Percentiles rank a stretch among this genome's conserved stretches.
Evolutionary conservation across 2,113 vertebrate genomes (phyloP).

Genomic region (Falco punctatus): DNA sequence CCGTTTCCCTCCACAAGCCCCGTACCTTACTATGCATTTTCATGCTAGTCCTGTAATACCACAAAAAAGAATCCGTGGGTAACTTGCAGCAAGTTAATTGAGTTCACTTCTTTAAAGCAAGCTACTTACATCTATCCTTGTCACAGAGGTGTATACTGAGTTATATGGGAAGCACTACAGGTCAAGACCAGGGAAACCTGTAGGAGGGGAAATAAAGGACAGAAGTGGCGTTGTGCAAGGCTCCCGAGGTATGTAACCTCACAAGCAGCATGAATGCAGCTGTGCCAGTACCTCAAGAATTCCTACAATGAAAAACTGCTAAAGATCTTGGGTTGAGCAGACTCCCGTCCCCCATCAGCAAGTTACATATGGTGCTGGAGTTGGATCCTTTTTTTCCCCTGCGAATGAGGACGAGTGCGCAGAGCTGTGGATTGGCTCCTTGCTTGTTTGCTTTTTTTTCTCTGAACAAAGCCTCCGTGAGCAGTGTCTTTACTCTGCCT

Average conservation of each 20-base stretch:
- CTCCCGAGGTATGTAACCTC: neutral
- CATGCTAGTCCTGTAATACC: neutral
- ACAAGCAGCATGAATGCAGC: neutral
- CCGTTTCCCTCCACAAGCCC: neutral
- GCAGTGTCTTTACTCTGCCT: neutral
- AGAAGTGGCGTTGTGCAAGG: neutral
- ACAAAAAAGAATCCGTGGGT: accelerated
- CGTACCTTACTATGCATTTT: accelerated
- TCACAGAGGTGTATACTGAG: neutral
- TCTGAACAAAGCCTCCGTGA: neutral
- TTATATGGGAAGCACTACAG: neutral
- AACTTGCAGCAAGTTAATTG: neutral
- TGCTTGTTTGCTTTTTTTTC: neutral
- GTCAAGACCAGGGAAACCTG: neutral
- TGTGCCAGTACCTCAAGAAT: neutral
- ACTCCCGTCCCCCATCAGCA: neutral
- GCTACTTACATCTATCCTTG: accelerated
- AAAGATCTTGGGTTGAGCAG: neutral
- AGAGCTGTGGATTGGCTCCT: neutral
- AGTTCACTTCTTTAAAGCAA: neutral
- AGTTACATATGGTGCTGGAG: accelerated
- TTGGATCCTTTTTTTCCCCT: neutral
- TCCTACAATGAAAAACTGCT: neutral
- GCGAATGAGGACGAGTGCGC: neutral
- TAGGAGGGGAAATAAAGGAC: neutral